Evolutionary conservation across 2,113 vertebrate genomes (phyloP).

Genomic region (Lampris megalopsis): DNA sequence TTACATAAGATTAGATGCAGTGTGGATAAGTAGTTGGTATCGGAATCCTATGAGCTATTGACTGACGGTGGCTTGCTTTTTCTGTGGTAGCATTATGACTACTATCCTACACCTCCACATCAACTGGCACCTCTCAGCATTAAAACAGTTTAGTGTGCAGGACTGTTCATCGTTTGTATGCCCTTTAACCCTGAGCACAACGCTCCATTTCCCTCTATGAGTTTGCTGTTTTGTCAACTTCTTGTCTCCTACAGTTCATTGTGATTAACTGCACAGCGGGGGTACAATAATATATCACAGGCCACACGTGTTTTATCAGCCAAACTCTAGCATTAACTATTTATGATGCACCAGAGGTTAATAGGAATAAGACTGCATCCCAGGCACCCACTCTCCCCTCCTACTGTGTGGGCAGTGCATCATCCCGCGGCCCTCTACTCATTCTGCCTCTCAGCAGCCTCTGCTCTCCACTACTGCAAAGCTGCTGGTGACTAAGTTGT

Average conservation of each 20-base stretch:
- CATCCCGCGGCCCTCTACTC: constrained; percentile 60
- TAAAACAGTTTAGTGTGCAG: constrained; percentile 39
- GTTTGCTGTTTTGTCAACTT: constrained; percentile 63
- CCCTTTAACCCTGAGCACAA: constrained; percentile 62
- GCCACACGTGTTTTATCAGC: constrained; percentile 59
- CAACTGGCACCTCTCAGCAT: constrained; percentile 53
- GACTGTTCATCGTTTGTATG: constrained; percentile 67
- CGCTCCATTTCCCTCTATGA: constrained; percentile 58
- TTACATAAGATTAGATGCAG: constrained; percentile 24
- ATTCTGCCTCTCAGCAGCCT: constrained; percentile 54
- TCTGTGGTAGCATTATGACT: constrained; percentile 56
- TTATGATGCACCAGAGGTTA: constrained; percentile 62
- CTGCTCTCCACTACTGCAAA: constrained; percentile 59
- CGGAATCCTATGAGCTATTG: constrained; percentile 27
- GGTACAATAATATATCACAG: constrained; percentile 65
- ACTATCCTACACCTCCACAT: constrained; percentile 42
- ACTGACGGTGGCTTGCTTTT: constrained; percentile 58
- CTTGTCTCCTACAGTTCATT: constrained; percentile 67
- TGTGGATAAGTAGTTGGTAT: constrained; percentile 14
- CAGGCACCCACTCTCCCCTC: constrained; percentile 69
- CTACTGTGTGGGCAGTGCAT: constrained; percentile 73
- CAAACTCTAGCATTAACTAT: constrained; percentile 76
- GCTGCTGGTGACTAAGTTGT: constrained; percentile 74
- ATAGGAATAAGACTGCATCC: constrained; percentile 22
- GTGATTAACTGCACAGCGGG: constrained; percentile 75